A percentile compares a stretch with the other conserved stretches of the same genome.
Evolutionary conservation across 1,140 invertebrate species (phyloP).

Genomic region (Leptestheria dahalacensis): DNA sequence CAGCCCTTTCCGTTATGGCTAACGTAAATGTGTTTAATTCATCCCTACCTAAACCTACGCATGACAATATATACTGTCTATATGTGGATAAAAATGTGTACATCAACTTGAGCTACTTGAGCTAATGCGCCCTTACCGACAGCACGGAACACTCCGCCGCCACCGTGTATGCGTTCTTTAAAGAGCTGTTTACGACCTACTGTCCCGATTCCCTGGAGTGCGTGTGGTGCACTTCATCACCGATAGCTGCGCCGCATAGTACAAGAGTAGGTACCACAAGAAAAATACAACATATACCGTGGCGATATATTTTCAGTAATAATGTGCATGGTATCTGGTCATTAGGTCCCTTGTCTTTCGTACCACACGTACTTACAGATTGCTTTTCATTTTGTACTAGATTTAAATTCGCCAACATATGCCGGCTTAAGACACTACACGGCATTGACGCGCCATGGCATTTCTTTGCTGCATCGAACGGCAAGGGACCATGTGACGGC

Average conservation of each 20-base stretch:
- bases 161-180: background rate
- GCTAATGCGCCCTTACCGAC: background rate
- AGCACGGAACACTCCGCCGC: background rate
- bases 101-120: background rate
- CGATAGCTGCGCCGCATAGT: background rate
- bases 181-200: background rate
- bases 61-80: background rate
- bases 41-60: background rate
- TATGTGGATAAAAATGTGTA: background rate
- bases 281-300: too few relatives aligned
- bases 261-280: background rate
- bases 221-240: background rate
- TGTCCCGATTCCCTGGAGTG: background rate
- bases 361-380: background rate
- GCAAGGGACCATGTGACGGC: constrained; percentile 30
- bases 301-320: too few relatives aligned
- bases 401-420: background rate
- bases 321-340: too few relatives aligned
- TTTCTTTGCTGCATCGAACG: background rate
- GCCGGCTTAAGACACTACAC: background rate
- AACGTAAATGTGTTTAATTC: background rate
- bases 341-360: too few relatives aligned
- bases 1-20: too few relatives aligned
- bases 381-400: background rate
- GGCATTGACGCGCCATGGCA: background rate